Percentiles rank a stretch among this genome's conserved stretches.
These are phyloP conservation scores for Nephrotoma appendiculata DNA, from an alignment of 2,888 invertebrate genomes.

Conservation along the genomic window DNA sequence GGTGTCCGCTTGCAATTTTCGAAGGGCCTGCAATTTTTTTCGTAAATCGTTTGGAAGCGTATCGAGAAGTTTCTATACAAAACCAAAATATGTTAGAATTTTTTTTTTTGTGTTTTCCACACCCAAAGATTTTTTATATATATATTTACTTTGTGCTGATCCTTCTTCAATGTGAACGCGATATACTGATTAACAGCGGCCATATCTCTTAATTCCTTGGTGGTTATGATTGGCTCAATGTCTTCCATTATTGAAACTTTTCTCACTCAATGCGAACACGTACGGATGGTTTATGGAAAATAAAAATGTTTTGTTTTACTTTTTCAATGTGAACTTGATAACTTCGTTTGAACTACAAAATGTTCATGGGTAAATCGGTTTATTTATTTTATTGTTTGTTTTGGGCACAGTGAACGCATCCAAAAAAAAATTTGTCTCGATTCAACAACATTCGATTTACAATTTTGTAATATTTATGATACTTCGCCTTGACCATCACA, in stretches of 20 bases:
- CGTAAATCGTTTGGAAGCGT: constrained; percentile 50
- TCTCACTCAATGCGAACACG: not conserved
- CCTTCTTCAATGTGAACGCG: not conserved
- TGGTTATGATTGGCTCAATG: not conserved
- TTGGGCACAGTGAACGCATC: not conserved
- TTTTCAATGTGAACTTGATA: not conserved
- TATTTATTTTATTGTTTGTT: not conserved
- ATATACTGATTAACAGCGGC: not conserved
- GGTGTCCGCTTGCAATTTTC: constrained; percentile 71
- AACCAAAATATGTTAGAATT: not conserved
- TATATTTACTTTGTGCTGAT: not conserved
- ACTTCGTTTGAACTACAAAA: not conserved
- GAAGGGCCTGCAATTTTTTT: constrained; percentile 67
- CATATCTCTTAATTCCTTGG: not conserved
- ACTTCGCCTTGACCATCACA: not conserved
- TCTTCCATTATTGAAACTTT: not conserved
- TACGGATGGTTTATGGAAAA: not conserved
- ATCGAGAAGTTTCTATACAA: constrained; percentile 26
- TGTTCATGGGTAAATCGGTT: not conserved
- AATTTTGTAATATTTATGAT: not conserved
- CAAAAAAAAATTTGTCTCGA: not conserved
- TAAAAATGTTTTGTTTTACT: not conserved
- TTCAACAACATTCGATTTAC: not conserved
- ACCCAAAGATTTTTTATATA: not conserved
- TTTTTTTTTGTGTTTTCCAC: not conserved